Evolutionary conservation across 2,888 invertebrate genomes (phyloP).

Genomic region (Cheilosia grossa): DNA sequence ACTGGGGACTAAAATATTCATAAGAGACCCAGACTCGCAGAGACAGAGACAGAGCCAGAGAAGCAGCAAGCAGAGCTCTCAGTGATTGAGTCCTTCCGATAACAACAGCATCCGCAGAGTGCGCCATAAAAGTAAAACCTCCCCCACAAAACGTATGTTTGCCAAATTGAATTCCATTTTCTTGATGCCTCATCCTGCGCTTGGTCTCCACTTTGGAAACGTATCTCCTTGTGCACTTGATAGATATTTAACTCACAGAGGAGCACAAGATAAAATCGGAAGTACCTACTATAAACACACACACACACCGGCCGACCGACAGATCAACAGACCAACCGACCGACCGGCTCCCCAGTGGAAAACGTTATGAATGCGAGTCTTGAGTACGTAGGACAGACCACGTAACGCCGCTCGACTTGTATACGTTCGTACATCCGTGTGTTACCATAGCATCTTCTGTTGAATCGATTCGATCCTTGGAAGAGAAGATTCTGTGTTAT

Average conservation of each 20-base stretch:
- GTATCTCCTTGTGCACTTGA: slow-evolving; percentile 51
- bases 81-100: slow-evolving; percentile 73
- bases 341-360: slow-evolving; percentile 28
- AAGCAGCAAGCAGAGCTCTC: slow-evolving; percentile 9
- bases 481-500: slow-evolving; percentile 30
- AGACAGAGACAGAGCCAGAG: background rate
- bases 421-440: too few species aligned
- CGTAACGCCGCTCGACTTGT: slow-evolving; percentile 36
- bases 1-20: slow-evolving; percentile 59
- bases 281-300: slow-evolving; percentile 17
- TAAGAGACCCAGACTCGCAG: slow-evolving; percentile 24
- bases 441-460: slow-evolving; percentile 17
- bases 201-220: slow-evolving; percentile 23
- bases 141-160: slow-evolving; percentile 66
- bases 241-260: slow-evolving; percentile 58
- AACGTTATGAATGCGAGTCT: slow-evolving; percentile 44
- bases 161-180: slow-evolving; percentile 74
- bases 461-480: slow-evolving; percentile 44
- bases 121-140: slow-evolving; percentile 68
- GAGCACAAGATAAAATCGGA: slow-evolving; percentile 60
- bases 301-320: background rate
- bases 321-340: background rate
- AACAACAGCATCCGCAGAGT: slow-evolving; percentile 71
- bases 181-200: slow-evolving; percentile 22
- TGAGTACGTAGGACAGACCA: slow-evolving; percentile 5